Evolutionary conservation across 2,797 vertebrate species (phyloP).

Genomic region (Enoplosus armatus): DNA sequence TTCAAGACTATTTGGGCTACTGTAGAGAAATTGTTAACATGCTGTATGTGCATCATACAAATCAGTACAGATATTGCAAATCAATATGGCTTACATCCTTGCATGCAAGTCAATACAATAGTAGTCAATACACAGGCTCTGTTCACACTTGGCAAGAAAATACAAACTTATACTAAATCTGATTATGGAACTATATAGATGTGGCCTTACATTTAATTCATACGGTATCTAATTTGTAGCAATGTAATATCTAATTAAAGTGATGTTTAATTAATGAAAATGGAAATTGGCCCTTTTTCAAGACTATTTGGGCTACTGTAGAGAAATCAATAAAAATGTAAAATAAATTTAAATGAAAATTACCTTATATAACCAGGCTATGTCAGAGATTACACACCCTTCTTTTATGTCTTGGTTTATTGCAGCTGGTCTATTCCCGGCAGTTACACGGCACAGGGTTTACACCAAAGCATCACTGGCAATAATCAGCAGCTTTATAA

Average conservation of each 20-base stretch:
- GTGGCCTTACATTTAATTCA: too few species aligned
- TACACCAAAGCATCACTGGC: not conserved
- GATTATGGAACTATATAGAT: too few species aligned
- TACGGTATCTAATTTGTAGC: too few species aligned
- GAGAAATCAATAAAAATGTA: not conserved
- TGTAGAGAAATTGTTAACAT: too few species aligned
- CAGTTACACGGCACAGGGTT: not conserved
- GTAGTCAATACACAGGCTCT: too few species aligned
- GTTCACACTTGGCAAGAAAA: too few species aligned
- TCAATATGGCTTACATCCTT: too few species aligned
- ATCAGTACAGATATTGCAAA: too few species aligned
- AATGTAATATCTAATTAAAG: too few species aligned
- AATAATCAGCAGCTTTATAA: not conserved
- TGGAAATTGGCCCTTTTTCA: not conserved
- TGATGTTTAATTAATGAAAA: not conserved
- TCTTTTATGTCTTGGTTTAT: not conserved
- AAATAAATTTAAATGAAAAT: not conserved
- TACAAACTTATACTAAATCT: too few species aligned
- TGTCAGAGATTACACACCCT: not conserved
- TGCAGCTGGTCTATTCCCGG: not conserved
- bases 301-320: not conserved
- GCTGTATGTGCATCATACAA: too few species aligned
- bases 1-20: not conserved
- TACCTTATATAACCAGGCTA: not conserved
- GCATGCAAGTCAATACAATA: too few species aligned